phyloP scores from a whole-genome alignment of 2,797 vertebrate species.

The Trichosurus vulpecula region DNA sequence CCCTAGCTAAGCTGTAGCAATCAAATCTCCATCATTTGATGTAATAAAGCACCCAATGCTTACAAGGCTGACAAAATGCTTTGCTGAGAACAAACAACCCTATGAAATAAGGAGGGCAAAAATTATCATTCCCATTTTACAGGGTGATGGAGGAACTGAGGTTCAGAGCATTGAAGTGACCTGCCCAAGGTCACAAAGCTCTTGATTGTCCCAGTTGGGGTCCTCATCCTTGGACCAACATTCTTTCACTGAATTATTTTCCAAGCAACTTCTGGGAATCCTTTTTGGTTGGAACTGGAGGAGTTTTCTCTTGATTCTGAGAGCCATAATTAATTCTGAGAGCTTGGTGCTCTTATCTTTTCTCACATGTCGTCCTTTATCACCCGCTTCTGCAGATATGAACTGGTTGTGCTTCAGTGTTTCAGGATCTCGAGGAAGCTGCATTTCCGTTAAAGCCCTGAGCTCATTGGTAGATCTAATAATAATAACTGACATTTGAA shows the following conservation, averaged over 20 bases:
- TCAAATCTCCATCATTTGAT: background rate
- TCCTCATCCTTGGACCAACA: background rate
- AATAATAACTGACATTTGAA: background rate
- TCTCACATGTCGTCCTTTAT: background rate
- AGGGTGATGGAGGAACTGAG: background rate
- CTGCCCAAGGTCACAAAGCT: background rate
- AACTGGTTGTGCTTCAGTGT: background rate
- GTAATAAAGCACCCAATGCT: background rate
- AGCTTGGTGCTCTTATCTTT: background rate
- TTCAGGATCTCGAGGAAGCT: background rate
- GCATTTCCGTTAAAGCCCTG: background rate
- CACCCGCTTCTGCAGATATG: background rate
- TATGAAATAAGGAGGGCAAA: background rate
- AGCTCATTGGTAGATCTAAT: background rate
- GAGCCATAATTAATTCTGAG: background rate
- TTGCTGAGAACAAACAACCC: background rate
- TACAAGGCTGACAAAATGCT: background rate
- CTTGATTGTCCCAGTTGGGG: background rate
- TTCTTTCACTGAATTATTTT: background rate
- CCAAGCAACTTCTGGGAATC: background rate
- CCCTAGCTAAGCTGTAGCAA: background rate
- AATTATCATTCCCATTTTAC: background rate
- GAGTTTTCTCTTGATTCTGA: background rate
- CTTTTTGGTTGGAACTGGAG: background rate
- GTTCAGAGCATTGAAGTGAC: background rate